phyloP scores from a whole-genome alignment of 2,797 vertebrate genomes.

The Scolopax bukidnonensis region DNA sequence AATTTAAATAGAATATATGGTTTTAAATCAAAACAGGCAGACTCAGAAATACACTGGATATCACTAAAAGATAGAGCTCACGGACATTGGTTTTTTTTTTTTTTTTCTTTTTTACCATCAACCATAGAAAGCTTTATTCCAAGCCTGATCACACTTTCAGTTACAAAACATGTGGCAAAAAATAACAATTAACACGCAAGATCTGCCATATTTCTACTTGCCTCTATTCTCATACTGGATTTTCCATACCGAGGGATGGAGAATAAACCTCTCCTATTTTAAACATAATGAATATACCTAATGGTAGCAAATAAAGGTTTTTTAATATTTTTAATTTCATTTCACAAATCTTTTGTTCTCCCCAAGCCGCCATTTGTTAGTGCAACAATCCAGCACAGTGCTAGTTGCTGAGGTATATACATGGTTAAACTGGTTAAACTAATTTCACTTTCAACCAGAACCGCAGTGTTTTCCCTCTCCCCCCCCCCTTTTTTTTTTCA shows the following conservation, averaged over 20 bases:
- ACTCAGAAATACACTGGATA: neutral
- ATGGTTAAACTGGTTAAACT: constrained; percentile 60
- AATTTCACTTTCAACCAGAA: constrained; percentile 57
- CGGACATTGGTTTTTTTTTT: neutral
- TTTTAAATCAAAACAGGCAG: neutral
- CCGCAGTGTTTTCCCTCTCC: neutral
- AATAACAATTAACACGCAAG: constrained; percentile 69
- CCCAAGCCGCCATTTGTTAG: constrained; percentile 28
- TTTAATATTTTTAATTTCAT: constrained; percentile 54
- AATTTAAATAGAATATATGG: neutral
- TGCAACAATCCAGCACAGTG: constrained; percentile 71
- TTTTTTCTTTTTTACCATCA: constrained; percentile 59
- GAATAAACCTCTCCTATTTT: constrained; percentile 47
- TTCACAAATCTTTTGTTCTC: constrained; percentile 50
- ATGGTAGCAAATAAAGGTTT: constrained; percentile 58
- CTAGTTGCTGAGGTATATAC: constrained; percentile 72
- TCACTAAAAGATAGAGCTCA: constrained; percentile 4
- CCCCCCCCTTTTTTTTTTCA: neutral
- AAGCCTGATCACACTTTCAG: constrained; percentile 73
- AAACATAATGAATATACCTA: constrained; percentile 63
- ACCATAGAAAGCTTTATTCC: constrained; percentile 78
- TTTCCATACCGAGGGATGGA: constrained; percentile 39
- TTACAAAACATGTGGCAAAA: constrained; percentile 75
- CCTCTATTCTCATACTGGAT: constrained; percentile 61
- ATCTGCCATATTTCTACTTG: constrained; percentile 71